phyloP scores from a whole-genome alignment of 2,113 vertebrate species.

The Theristicus caerulescens region DNA sequence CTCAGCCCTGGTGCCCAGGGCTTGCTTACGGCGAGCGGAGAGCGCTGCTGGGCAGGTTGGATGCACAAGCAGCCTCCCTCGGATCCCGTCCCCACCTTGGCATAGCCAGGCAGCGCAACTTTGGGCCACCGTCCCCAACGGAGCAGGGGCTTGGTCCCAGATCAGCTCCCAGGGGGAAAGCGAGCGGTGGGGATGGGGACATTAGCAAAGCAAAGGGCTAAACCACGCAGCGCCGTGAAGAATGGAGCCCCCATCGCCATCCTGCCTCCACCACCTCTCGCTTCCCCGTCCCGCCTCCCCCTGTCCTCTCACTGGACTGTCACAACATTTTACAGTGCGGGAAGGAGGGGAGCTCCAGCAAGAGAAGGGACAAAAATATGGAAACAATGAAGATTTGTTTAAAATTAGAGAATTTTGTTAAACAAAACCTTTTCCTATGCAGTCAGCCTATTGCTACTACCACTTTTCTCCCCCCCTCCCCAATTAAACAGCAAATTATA shows the following conservation, averaged over 20 bases:
- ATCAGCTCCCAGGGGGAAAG: background rate
- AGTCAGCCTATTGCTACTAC: background rate
- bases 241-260: accelerated
- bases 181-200: accelerated
- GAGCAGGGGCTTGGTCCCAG: background rate
- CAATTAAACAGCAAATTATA: conserved; percentile 71
- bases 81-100: too few relatives aligned
- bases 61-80: background rate
- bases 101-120: background rate
- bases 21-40: background rate
- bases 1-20: too few relatives aligned
- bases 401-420: conserved; percentile 10
- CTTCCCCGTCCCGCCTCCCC: background rate
- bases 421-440: conserved; percentile 3
- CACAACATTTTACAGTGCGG: background rate
- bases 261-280: background rate
- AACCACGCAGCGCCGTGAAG: background rate
- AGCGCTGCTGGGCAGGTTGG: background rate
- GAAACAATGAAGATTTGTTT: background rate
- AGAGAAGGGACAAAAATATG: background rate
- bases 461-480: background rate
- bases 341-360: background rate
- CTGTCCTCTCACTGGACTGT: background rate
- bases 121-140: accelerated
- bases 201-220: background rate